Base-by-base conservation (phyloP, 2,797 vertebrate species). In the Pangasius mekongensis region DNA sequence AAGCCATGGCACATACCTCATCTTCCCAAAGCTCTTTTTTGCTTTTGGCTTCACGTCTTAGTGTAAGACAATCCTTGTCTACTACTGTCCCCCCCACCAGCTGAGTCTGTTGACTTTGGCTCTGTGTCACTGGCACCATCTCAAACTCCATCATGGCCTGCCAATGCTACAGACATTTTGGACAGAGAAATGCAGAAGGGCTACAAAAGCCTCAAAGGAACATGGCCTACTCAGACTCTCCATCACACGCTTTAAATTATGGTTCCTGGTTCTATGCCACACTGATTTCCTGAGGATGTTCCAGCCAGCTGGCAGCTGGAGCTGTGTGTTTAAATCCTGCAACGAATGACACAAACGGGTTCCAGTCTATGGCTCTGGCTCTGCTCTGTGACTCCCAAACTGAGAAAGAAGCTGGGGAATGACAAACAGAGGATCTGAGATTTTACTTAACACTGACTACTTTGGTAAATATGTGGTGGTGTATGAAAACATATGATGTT, bases 171-270 rank as follows among this genome's bases (percentile, higher is more conserved):
- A 58, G 56, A 90, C 20, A 52, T 62, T 58, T 86, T 87, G 71
- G 77, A 84, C 87, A 83, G 85, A 71, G 54, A 83, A 76, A 89
- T 78, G 62, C 60, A 76, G 77, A 86, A 67, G 73, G 33, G 81
- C 81, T 69, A 56, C 84, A 74, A 80, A 86, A 83, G 81, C 77
- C 86, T 73, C 18, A 71, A 56, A 83, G 85, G 60, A 87, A 66
- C 43, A 66, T 83, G 36, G 36, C 81, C 39, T 62, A 80, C 85
- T 84, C 77, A 87, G 80, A 78, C 20, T 81, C 11, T 81, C 87
- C 86, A 91, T 87, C 76, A 89, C 66, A 74, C 30, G 27, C 85
- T 89, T 85, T 88, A 87, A 87, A 84, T 74, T 76, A 81, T 47
- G 74, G 84, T 66, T 83, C 43, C 87, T 88, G 87, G 87, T 83